Evolutionary conservation across 2,113 vertebrate genomes (phyloP).

Genomic region (Forbesichthys papilliferus): DNA sequence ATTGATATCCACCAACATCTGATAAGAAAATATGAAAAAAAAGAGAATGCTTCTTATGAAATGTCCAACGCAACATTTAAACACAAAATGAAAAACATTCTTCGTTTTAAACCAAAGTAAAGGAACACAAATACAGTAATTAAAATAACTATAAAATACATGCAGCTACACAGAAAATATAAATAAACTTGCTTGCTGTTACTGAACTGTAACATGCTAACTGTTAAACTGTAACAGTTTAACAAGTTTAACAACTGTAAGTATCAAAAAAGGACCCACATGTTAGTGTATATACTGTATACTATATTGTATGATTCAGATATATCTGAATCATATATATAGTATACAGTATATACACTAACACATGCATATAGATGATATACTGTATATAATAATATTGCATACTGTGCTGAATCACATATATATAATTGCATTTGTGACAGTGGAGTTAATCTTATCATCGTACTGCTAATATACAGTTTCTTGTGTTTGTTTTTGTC

Average conservation of each 20-base stretch:
- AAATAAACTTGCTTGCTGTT: not conserved
- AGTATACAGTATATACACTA: no score
- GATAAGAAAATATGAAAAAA: slow-evolving; percentile 57
- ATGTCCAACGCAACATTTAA: slow-evolving; percentile 1
- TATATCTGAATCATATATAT: no score
- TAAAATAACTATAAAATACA: slow-evolving; percentile 4
- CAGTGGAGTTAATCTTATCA: slow-evolving; percentile 62
- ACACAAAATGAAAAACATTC: not conserved
- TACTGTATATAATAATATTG: no score
- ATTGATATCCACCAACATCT: slow-evolving; percentile 63
- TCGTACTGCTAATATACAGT: slow-evolving; percentile 62
- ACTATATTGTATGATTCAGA: not conserved
- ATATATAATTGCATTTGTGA: slow-evolving; percentile 27
- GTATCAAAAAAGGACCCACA: not conserved
- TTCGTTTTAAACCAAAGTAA: not conserved
- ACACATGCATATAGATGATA: no score
- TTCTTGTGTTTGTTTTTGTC: slow-evolving; percentile 52
- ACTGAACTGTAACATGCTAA: no score
- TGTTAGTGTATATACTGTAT: not conserved
- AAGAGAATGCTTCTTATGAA: slow-evolving; percentile 17
- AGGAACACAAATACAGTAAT: not conserved
- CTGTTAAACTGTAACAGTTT: no score
- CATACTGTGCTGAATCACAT: no score
- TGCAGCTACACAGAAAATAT: not conserved
- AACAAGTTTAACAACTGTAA: no score